Evolutionary conservation across 2,113 vertebrate genomes (phyloP).

Genomic region (Arizona elegans): DNA sequence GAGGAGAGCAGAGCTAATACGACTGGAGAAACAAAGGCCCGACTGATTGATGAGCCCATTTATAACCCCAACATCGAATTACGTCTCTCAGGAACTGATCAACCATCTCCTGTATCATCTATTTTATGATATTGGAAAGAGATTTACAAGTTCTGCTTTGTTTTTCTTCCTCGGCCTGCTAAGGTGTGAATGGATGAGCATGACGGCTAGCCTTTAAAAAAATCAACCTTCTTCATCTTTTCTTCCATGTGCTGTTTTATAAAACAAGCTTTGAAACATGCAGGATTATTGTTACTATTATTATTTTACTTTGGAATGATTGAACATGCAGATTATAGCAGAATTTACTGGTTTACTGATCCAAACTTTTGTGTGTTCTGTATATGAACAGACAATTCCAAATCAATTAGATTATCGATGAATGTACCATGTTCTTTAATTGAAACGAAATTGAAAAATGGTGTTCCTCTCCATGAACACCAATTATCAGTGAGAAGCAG

Average conservation of each 20-base stretch:
- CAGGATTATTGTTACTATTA: not conserved
- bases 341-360: conserved; percentile 6
- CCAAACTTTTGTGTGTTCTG: not conserved
- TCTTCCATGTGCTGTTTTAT: conserved; percentile 42
- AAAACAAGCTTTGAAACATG: conserved; percentile 50
- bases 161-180: not conserved
- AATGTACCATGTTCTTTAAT: conserved; percentile 17
- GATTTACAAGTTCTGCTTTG: conserved; percentile 26
- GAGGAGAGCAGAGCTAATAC: conserved; percentile 29
- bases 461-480: not conserved
- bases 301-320: conserved; percentile 53
- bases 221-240: conserved; percentile 16
- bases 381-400: conserved; percentile 52
- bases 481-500: not conserved
- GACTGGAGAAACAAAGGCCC: conserved; percentile 22
- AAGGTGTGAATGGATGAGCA: conserved; percentile 45
- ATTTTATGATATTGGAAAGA: conserved; percentile 46
- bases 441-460: not conserved
- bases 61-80: conserved; percentile 53
- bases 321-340: conserved; percentile 40
- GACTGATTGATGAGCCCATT: conserved; percentile 63
- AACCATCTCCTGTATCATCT: conserved; percentile 4
- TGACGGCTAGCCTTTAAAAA: conserved; percentile 40
- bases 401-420: not conserved
- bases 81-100: conserved; percentile 49